Percentiles rank a stretch among this genome's conserved stretches.
These are phyloP conservation scores for Andrena bucephala DNA, from an alignment of 2,888 invertebrate genomes.

Conservation along the genomic window DNA sequence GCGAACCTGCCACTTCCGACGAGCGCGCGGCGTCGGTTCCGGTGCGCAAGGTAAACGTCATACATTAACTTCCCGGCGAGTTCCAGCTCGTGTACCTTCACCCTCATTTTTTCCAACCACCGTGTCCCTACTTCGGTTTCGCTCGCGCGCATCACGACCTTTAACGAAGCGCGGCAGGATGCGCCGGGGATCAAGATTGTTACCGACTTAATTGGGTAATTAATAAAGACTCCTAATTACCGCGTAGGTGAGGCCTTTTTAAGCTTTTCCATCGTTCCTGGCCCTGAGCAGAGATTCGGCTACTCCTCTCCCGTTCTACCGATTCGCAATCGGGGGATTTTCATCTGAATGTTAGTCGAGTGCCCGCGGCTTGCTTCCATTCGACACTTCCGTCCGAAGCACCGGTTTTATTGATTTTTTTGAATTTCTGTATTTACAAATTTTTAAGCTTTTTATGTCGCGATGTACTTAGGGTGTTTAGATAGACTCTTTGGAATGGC, in stretches of 20 bases:
- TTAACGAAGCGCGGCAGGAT: conserved; percentile 81
- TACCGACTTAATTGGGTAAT: conserved; percentile 81
- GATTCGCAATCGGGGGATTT: conserved; percentile 3
- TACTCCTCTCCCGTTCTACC: conserved; percentile 2
- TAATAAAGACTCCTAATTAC: conserved; percentile 82
- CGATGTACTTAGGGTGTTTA: too few relatives aligned
- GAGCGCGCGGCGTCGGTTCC: conserved; percentile 42
- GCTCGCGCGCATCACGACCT: conserved; percentile 77
- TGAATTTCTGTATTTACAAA: too few relatives aligned
- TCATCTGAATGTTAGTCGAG: neutral
- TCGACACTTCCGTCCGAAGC: too few relatives aligned
- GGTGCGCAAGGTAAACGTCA: conserved; percentile 52
- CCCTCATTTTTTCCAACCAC: conserved; percentile 54
- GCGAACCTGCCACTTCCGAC: conserved; percentile 61
- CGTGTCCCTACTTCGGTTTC: conserved; percentile 61
- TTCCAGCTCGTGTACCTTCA: conserved; percentile 61
- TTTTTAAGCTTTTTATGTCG: too few relatives aligned
- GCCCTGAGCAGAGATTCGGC: conserved; percentile 23
- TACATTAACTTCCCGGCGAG: conserved; percentile 48
- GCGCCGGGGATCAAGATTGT: conserved; percentile 79
- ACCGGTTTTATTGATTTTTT: too few relatives aligned
- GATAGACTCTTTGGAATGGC: too few relatives aligned
- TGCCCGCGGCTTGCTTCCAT: neutral
- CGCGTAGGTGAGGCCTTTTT: conserved; percentile 72
- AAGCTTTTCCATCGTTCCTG: conserved; percentile 56